A percentile compares a stretch with the other conserved stretches of the same genome.
These are phyloP conservation scores for Cinclus cinclus DNA, from an alignment of 2,113 vertebrate genomes.

Conservation along the genomic window DNA sequence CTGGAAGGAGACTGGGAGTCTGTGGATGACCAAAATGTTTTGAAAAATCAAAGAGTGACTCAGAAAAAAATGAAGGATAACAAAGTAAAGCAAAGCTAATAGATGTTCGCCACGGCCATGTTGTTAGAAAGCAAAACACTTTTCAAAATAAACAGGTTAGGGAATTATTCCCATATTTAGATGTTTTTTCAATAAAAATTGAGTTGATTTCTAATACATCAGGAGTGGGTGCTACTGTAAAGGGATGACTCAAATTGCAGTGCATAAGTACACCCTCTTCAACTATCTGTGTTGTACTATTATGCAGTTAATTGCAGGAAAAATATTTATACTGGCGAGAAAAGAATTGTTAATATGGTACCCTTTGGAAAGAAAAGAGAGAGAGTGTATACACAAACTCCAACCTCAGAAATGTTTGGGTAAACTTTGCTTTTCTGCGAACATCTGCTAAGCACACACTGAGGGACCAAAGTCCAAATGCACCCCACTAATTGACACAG, in stretches of 20 bases:
- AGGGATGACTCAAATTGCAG: slow-evolving; percentile 65
- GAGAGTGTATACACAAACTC: slow-evolving; percentile 70
- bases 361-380: slow-evolving; percentile 74
- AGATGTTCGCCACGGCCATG: slow-evolving; percentile 18
- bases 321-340: slow-evolving; percentile 84
- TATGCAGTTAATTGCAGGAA: slow-evolving; percentile 80
- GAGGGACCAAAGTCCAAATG: slow-evolving; percentile 35
- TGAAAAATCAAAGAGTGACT: slow-evolving; percentile 78
- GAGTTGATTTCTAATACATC: slow-evolving; percentile 40
- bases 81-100: slow-evolving; percentile 72
- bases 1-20: slow-evolving; percentile 77
- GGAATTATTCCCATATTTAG: slow-evolving; percentile 75
- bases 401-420: slow-evolving; percentile 73
- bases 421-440: slow-evolving; percentile 72
- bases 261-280: slow-evolving; percentile 44
- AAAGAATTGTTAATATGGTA: slow-evolving; percentile 80
- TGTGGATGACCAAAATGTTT: slow-evolving; percentile 86
- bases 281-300: slow-evolving; percentile 54
- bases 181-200: slow-evolving; percentile 69
- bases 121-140: slow-evolving; percentile 69
- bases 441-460: slow-evolving; percentile 69
- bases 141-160: slow-evolving; percentile 64
- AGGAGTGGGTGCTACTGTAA: slow-evolving; percentile 51
- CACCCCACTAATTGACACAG: slow-evolving; percentile 18
- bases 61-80: slow-evolving; percentile 71